Base-by-base conservation (phyloP, 2,888 invertebrate species). In the Blastobasis lacticolella region DNA sequence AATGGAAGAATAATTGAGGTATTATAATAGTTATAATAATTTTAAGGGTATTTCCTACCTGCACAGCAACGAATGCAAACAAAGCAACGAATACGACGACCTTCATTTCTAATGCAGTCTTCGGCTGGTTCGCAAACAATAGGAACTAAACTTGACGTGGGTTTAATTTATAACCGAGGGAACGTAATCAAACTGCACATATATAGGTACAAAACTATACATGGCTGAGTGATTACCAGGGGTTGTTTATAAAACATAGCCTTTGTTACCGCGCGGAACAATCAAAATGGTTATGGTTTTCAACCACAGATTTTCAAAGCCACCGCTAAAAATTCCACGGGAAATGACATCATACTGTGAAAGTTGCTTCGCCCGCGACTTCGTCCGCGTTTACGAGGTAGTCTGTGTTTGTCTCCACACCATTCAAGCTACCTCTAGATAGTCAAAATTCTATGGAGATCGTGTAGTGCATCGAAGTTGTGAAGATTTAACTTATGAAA, bases 41-140 rank as follows among this genome's bases (percentile, higher is more conserved):
- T n/a, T 49, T 47, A 8, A 56, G 43, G 9, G 49, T 50, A 37
- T 6, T 6, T 6, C 36, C 42, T 71, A 85, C 85, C 84, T 85
- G 81, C 38, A 84, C 60, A 55, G 82, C 81, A 60, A 81, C 69
- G 50, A 79, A 74, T 48, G 81, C 81, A 61, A 81, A 73, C 48
- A 83, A 54, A 48, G 76, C 78, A 38, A 82, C 57, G 37, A 69
- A 58, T 43, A 76, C 58, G 42, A 82, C 55, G 47, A 73, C 59
- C 73, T 81, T 84, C 84, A 84, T 84, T 49, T 63, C 78, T 57
- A 49, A 50, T 37, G 49, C 52, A 55, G 53, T 51, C 46, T 50
- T 10, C 49, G 49, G 58, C 47, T 49, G 57, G 52, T 52, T 49
- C 53, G 57, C 61, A 54, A 63, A 58, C 65, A 73, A 66, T 73